Conservation (phyloP, 2,888 invertebrate species). For the Melanostoma mellinum region DNA sequence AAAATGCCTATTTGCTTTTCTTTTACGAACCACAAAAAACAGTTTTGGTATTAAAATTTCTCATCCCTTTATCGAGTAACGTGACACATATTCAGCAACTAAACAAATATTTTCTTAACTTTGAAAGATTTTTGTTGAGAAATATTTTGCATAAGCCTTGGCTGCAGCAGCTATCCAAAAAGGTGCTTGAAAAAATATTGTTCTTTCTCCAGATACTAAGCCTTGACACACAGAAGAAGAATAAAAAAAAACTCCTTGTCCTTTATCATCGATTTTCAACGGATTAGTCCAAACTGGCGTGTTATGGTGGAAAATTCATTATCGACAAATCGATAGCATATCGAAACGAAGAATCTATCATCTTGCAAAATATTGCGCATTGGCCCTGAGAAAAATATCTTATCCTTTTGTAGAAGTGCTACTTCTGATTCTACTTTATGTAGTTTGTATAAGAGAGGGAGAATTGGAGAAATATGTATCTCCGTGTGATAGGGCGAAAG, state of each 20-base stretch:
- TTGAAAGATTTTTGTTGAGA: constrained; percentile 28
- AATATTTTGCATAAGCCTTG: constrained; percentile 44
- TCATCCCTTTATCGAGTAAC: constrained; percentile 35
- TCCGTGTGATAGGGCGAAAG: constrained; percentile 5
- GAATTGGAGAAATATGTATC: constrained; percentile 38
- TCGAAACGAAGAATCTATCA: constrained; percentile 63
- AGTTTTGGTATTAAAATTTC: background rate
- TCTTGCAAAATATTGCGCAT: constrained; percentile 13
- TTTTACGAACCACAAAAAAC: constrained; percentile 5
- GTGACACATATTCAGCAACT: constrained; percentile 27
- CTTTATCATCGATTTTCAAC: constrained; percentile 48
- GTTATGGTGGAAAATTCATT: constrained; percentile 68
- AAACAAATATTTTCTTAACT: constrained; percentile 51
- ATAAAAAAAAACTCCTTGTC: constrained; percentile 4
- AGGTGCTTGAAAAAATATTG: constrained; percentile 55
- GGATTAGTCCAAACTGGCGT: constrained; percentile 63
- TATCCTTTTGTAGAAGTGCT: constrained; percentile 45
- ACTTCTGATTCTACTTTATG: constrained; percentile 52
- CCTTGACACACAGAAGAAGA: constrained; percentile 15
- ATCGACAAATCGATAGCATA: constrained; percentile 71
- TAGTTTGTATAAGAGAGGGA: constrained; percentile 5
- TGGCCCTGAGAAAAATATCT: constrained; percentile 62
- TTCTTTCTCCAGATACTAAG: constrained; percentile 33
- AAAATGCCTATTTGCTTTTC: constrained; percentile 41
- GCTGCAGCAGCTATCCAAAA: constrained; percentile 3